Base-by-base conservation (phyloP, 2,113 vertebrate species). In the Ondatra zibethicus region DNA sequence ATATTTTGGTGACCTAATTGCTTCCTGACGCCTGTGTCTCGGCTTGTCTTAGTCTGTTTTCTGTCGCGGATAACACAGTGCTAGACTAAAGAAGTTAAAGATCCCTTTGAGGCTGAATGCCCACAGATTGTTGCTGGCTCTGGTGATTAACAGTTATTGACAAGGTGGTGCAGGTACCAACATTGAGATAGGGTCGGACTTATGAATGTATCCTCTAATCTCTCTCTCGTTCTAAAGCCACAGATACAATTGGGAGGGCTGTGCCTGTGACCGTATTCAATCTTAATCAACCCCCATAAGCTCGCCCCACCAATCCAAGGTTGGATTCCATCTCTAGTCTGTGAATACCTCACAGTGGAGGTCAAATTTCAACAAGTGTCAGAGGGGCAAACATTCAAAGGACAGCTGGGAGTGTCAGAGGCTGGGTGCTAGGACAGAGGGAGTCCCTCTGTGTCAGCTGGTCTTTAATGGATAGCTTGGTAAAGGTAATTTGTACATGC, bases 391-490 rank as follows among this genome's bases (percentile, higher is more conserved):
- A 31, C 45, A 2, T 45, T 47, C 29, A 55, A 45, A 65, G 16
- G 31, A 47, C 5, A n/a, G 39, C 58, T 0, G 29, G 29, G 14
- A 70, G 19, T 50, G 11, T 31, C 25, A 55, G 29, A 42, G 39
- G 17, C 17, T 63, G 25, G 27, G 27, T 3, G 25, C 33, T 27
- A 10, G 39, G 50, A 36, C 4, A 10, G 27, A 3, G 27, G 19
- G 42, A 7, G 42, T 7, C 21, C 58, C 58, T 82, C 11, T 47
- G n/a, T n/a, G 42, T 4, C 13, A 70, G n/a, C 23, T 5, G 7
- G 61, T 42, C 47, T 27, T 29, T 5, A n/a, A 10, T 1, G 0
- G 2, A 5, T 16, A 36, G 4, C 36, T 29, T 2, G 36, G 5
- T 76, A 3, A 72, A 75, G 21, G 29, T 2, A 7, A 23, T 14